Base-by-base conservation (phyloP, 37 sponge, comb jelly and placozoan species). In the Oopsacas minuta region DNA sequence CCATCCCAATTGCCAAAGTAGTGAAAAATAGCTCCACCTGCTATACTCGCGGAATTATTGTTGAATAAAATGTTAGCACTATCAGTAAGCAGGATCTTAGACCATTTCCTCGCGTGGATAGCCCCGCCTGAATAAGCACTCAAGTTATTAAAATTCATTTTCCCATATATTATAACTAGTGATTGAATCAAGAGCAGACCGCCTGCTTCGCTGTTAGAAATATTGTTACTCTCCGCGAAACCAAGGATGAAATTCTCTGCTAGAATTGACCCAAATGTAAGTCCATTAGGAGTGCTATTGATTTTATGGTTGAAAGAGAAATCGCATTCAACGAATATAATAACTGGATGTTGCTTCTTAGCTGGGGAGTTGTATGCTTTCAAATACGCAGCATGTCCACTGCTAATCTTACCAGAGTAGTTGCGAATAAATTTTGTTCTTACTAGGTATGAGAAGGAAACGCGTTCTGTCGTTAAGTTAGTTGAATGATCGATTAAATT, bases 91-190 rank as follows among this genome's bases (percentile, higher is more conserved):
- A 61, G 20, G 1, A 61, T 10, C 30, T 61, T 61, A 3, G 75
- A 61, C 75, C 75, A 61, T 61, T 61, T 61, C 75, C 75, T 61
- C 7, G 75, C 75, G 22, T 61, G 75, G 75, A 61, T 61, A 7
- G 75, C 75, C 75, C 75, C 75, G 22, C 75, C 75, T 20, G 75
- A 10, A 61, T 61, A 61, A 32, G 75, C 75, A 34, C 75, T 61
- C 28, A 61, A n/a, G 28, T 61, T 61, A 10, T 12, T 10, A 61
- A 61, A 61, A 61, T 5, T 61, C 5, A 61, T 3, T 32, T n/a
- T 61, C 75, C 75, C 75, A 61, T 61, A 25, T n/a, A 61, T n/a
- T 10, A 61, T 25, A 7, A 12, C 22, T 25, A 61, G 22, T 61
- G 75, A 3, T 34, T 61, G 75, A 3, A 61, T 61, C 30, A 25